Conservation (phyloP, 2,888 invertebrate species). For the Cetonia aurata region DNA sequence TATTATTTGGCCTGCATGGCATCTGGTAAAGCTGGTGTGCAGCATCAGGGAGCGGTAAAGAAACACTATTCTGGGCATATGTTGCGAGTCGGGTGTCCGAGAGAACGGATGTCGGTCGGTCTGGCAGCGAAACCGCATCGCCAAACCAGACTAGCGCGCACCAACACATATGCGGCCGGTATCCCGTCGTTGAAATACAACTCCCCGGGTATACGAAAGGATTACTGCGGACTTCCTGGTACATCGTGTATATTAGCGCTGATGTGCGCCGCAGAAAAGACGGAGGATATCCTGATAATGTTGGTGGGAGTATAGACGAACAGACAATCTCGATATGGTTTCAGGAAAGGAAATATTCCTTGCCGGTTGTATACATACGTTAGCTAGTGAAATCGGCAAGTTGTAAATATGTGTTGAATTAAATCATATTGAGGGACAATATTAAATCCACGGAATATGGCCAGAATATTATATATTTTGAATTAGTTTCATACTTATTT, state of each 20-base stretch:
- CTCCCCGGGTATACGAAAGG: slow-evolving; percentile 15
- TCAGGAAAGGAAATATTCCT: slow-evolving; percentile 23
- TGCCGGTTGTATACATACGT: no score
- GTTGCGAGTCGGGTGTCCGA: slow-evolving; percentile 33
- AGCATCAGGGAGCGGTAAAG: background rate
- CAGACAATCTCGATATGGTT: background rate
- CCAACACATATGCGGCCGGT: background rate
- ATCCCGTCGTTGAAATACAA: slow-evolving; percentile 12
- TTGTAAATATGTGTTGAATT: no score
- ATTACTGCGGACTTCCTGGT: slow-evolving; percentile 30
- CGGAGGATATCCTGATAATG: slow-evolving; percentile 2
- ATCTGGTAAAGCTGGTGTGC: slow-evolving; percentile 20
- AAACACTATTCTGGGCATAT: slow-evolving; percentile 35
- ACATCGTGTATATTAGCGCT: background rate
- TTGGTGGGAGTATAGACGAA: background rate
- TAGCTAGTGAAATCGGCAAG: no score
- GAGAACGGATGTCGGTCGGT: slow-evolving; percentile 28
- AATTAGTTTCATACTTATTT: no score
- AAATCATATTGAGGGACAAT: no score
- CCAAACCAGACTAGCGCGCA: background rate
- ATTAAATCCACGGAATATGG: no score
- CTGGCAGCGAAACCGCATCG: background rate
- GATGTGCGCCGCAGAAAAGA: no score
- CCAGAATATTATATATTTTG: no score
- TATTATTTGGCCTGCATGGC: slow-evolving; percentile 24